These are phyloP conservation scores for Fratercula arctica DNA, from an alignment of 2,797 vertebrate genomes.

Conservation along the genomic window DNA sequence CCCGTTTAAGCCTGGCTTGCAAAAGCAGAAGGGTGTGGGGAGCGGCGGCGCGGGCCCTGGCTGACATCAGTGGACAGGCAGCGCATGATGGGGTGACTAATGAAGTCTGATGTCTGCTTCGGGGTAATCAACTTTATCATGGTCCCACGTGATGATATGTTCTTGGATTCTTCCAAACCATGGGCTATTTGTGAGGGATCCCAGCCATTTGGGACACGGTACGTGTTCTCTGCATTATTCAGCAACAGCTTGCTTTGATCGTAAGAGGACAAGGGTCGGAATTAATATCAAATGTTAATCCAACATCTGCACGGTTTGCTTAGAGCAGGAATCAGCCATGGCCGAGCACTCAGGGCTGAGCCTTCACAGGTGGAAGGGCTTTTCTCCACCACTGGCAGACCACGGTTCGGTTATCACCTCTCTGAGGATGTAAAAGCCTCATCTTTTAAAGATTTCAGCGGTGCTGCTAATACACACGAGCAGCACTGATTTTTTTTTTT, in stretches of 20 bases:
- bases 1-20: conserved; percentile 1
- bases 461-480: not conserved
- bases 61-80: conserved; percentile 37
- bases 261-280: not conserved
- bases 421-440: not conserved
- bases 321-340: not conserved
- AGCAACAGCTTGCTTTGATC: conserved; percentile 15
- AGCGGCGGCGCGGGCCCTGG: accelerated
- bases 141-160: conserved; percentile 24
- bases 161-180: conserved; percentile 5
- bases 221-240: not conserved
- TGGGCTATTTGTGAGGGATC: not conserved
- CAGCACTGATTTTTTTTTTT: not conserved
- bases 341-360: not conserved
- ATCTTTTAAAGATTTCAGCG: not conserved
- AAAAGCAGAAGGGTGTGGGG: conserved; percentile 62
- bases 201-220: not conserved
- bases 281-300: conserved; percentile 20
- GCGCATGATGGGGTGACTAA: conserved; percentile 63
- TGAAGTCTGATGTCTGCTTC: conserved; percentile 21
- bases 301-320: not conserved
- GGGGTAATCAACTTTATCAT: conserved; percentile 9
- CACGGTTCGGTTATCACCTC: not conserved
- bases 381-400: not conserved
- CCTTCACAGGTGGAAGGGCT: not conserved